These are phyloP conservation scores for Rhodophaea formosa DNA, from an alignment of 2,888 invertebrate species.

Conservation along the genomic window DNA sequence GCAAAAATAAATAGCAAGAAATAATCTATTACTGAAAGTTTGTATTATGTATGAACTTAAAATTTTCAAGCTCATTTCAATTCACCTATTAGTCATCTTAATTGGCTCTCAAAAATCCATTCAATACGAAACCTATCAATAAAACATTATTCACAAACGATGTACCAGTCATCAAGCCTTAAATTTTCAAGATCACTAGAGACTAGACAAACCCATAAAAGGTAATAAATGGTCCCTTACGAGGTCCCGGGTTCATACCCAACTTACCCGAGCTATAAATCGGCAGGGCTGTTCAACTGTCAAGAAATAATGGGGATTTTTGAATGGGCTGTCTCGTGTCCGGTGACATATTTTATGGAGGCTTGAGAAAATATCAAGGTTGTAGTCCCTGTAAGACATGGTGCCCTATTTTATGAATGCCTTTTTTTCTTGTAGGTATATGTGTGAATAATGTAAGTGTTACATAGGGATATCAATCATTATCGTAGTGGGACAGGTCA, in stretches of 20 bases:
- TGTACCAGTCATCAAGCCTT: constrained; percentile 3
- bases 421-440: too few relatives aligned
- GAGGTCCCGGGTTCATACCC: constrained; percentile 22
- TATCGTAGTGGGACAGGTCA: too few relatives aligned
- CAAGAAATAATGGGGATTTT: constrained; percentile 28
- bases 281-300: constrained; percentile 29
- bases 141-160: constrained; percentile 9
- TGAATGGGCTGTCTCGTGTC: constrained; percentile 26
- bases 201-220: constrained; percentile 11
- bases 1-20: too few relatives aligned
- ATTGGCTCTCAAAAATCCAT: background rate
- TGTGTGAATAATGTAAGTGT: too few relatives aligned
- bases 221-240: constrained; percentile 18
- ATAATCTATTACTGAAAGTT: too few relatives aligned
- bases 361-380: background rate
- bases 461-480: too few relatives aligned
- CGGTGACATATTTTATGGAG: constrained; percentile 23
- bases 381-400: background rate
- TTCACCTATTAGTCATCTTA: background rate
- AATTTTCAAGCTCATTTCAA: too few relatives aligned
- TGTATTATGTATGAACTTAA: too few relatives aligned
- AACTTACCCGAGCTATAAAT: constrained; percentile 28
- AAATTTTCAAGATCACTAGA: constrained; percentile 18
- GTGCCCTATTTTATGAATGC: background rate
- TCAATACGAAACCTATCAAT: background rate